phyloP scores from a whole-genome alignment of 2,888 invertebrate species.

The Buathra laborator region DNA sequence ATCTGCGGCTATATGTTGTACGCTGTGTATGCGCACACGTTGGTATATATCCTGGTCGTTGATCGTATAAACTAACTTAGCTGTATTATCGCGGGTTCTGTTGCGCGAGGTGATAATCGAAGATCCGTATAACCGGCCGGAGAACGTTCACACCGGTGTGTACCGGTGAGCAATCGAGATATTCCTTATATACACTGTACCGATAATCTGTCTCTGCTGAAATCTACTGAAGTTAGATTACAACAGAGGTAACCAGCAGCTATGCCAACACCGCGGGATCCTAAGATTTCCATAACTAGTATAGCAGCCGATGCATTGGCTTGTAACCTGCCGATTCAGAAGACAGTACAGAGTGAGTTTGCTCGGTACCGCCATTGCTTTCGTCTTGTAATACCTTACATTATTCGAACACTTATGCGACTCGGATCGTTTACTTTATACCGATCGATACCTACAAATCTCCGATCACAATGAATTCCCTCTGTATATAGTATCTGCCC shows the following conservation, averaged over 20 bases:
- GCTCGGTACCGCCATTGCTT: slow-evolving; percentile 7
- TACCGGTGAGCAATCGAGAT: slow-evolving; percentile 17
- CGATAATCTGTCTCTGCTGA: background rate
- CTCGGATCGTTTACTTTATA: background rate
- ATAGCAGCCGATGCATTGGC: slow-evolving; percentile 37
- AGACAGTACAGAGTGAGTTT: slow-evolving; percentile 13
- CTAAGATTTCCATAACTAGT: slow-evolving; percentile 65
- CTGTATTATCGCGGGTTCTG: slow-evolving; percentile 38
- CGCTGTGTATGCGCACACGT: background rate
- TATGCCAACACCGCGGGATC: slow-evolving; percentile 23
- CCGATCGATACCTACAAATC: background rate
- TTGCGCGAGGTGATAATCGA: slow-evolving; percentile 48
- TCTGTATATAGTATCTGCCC: background rate
- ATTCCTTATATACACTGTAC: background rate
- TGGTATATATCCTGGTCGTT: background rate
- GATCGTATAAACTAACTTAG: slow-evolving; percentile 15
- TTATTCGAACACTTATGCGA: background rate
- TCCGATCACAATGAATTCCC: background rate
- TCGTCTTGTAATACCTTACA: slow-evolving; percentile 23
- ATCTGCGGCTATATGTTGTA: background rate
- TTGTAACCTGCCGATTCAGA: slow-evolving; percentile 9
- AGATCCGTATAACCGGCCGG: slow-evolving; percentile 30
- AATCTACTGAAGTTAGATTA: slow-evolving; percentile 1
- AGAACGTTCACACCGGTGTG: slow-evolving; percentile 42
- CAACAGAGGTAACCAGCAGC: slow-evolving; percentile 9